phyloP scores from a whole-genome alignment of 2,113 vertebrate genomes.

The Cavia porcellus region DNA sequence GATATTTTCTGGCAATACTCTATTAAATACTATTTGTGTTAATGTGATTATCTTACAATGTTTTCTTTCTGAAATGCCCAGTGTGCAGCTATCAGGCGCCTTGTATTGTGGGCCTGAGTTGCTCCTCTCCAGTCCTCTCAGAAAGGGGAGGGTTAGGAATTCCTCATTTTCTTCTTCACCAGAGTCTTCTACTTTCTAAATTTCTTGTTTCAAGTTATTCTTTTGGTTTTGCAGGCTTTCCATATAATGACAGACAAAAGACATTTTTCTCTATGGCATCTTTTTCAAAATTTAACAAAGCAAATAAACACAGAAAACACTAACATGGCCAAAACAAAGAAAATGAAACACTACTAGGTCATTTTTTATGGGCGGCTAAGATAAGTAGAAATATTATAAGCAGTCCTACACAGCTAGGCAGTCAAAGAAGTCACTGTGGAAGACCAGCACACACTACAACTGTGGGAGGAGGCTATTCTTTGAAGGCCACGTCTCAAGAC shows the following conservation, averaged over 20 bases:
- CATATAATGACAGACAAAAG: not conserved
- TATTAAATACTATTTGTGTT: not conserved
- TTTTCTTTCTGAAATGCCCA: not conserved
- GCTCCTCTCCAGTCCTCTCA: not conserved
- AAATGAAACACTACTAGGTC: not conserved
- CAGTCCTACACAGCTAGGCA: too few species aligned
- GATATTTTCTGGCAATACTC: not conserved
- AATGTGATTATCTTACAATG: not conserved
- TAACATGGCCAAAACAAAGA: not conserved
- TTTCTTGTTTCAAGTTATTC: not conserved
- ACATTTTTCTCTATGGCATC: not conserved
- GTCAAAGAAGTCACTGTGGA: too few species aligned
- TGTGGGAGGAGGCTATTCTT: too few species aligned
- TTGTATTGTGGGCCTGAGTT: not conserved
- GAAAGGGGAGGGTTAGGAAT: not conserved
- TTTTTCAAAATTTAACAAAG: not conserved
- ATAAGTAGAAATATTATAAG: too few species aligned
- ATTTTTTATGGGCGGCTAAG: not conserved
- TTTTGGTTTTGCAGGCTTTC: not conserved
- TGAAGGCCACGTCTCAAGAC: too few species aligned
- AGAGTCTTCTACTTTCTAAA: not conserved
- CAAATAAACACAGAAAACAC: not conserved
- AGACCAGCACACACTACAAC: too few species aligned
- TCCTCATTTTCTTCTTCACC: not conserved
- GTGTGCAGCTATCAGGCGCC: fast-evolving